Evolutionary conservation across 1,140 invertebrate species (phyloP), one percentile per base, ranked within the genome.

Genomic region (Tetragnatha versicolor): DNA sequence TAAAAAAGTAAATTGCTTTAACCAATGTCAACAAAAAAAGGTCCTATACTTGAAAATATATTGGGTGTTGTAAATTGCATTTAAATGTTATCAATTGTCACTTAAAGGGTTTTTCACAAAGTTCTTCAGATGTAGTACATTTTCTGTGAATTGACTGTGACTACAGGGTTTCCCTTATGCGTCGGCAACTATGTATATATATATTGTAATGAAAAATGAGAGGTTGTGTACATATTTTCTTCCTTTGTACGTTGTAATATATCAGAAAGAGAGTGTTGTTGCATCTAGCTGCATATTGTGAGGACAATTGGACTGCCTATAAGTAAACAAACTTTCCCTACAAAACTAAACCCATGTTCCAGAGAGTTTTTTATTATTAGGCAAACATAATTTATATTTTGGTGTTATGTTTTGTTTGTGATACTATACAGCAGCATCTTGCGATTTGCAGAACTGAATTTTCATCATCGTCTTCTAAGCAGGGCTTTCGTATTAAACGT

Each of bases 331-430:
- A 63, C 35, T 20, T 35, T n/a, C 14, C 66, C 61, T 37, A 37
- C 39, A n/a, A n/a, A n/a, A n/a, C n/a, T n/a, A n/a, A n/a, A n/a
- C 33, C 10, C 63, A 53, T 58, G 73, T 77, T 66, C 58, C 60
- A 78, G 63, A 78, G 65, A 78, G 35, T 78, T 65, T 73, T 78
- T n/a, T n/a, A n/a, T n/a, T 78, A 78, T 68, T 68, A 78, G 63
- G 65, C 63, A n/a, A n/a, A n/a, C n/a, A 68, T 78, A 78, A 78
- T 78, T 78, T 78, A 78, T 78, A 78, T 78, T 78, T 78, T 78
- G 76, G 76, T 78, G 76, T 78, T 78, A 68, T 69, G 76, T 78
- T 78, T 69, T 63, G 68, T 78, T 68, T 78, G 76, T 78, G 76
- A 78, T 78, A 73, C 35, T 25, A 29, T 35, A 35, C 35, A 10